A percentile compares a stretch with the other conserved stretches of the same genome.
Conservation (phyloP, 92 coral and sea anemone genomes). For the Zoanthus sansibaricus region DNA sequence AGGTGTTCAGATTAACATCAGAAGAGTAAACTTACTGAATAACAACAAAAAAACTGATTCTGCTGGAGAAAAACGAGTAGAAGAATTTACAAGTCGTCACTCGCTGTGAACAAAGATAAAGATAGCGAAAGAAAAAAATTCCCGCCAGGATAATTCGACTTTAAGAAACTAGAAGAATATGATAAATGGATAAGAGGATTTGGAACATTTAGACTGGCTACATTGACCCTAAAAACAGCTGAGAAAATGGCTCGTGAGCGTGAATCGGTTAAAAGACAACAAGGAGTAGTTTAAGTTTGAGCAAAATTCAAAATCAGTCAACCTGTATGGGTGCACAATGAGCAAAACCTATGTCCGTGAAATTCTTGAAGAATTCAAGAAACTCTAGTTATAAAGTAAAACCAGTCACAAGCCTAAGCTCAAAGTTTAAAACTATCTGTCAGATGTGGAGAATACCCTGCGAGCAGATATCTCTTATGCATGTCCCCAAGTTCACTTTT, state of each 20-base stretch:
- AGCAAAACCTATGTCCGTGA: neutral
- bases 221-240: slow-evolving; percentile 5
- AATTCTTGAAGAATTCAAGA: neutral
- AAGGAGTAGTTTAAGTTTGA: slow-evolving; percentile 4
- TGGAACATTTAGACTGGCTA: neutral
- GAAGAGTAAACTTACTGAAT: no score
- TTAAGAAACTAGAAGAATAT: no score
- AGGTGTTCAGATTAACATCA: no score
- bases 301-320: slow-evolving; percentile 10
- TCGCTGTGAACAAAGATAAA: no score
- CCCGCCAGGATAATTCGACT: no score
- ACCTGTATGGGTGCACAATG: neutral
- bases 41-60: no score
- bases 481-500: no score
- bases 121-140: no score
- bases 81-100: no score
- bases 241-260: slow-evolving; percentile 9
- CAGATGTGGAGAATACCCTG: slow-evolving; percentile 6
- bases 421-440: slow-evolving; percentile 15
- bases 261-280: neutral
- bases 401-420: neutral
- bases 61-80: no score
- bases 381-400: neutral
- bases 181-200: no score
- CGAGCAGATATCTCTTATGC: no score